Evolutionary conservation across 2,888 invertebrate species (phyloP), one percentile per base, ranked within the genome.

Genomic region (Molorchus minor): DNA sequence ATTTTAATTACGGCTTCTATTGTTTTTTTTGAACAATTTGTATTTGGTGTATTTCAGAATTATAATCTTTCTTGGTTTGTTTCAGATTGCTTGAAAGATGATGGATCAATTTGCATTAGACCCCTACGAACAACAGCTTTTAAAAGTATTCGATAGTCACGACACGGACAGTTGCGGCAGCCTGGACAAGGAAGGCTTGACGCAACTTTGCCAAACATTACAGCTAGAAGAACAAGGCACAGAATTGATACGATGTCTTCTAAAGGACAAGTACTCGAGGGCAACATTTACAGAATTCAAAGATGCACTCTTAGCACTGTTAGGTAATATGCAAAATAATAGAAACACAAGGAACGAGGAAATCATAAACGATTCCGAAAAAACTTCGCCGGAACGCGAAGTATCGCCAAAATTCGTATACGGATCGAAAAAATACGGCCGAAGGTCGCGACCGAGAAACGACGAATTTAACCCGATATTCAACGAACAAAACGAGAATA

Each of bases 121-220:
- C 82, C 92, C 89, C 40, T 92, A 93, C 77, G 93, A 93, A 79
- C 88, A 90, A 81, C 92, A 92, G 83, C 84, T 93, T 73, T 87
- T 89, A 72, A 87, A 88, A 71, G 91, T 92, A 76, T 93, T 92
- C 77, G 87, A 90, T 78, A 91, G 90, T 75, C 91, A 91, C 81
- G 89, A 92, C 80, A 83, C 84, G 66, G 86, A 88, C 75, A 87
- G 87, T 73, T 84, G 85, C 74, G 89, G 89, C 69, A 85, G 87
- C 72, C 79, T 93, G 67, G 88, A 89, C 75, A 84, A 84, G 71
- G 83, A 85, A 41, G 88, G 91, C 40, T 83, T 92, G 67, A 81
- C 84, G 51, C 85, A 86, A 62, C 83, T 93, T 45, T 93, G 93
- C 78, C 87, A 88, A 73, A 87, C 91, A 65, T 84, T 93, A 61